Base-by-base conservation (phyloP, 2,113 vertebrate genomes). In the Aythya baeri region DNA sequence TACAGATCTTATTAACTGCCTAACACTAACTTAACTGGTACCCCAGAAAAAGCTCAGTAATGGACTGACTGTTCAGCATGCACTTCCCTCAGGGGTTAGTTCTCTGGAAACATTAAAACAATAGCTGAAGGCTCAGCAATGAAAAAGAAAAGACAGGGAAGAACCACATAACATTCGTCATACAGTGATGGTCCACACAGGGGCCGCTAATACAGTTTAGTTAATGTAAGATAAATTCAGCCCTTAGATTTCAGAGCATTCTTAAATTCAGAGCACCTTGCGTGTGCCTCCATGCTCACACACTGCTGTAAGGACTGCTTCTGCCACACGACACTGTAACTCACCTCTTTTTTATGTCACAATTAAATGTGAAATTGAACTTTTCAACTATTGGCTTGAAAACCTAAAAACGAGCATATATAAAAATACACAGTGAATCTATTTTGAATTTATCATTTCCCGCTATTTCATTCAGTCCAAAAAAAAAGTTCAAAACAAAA, bases 371-470 rank as follows among this genome's bases (percentile, higher is more conserved):
- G 90, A 99, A 97, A 29, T 98, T 99, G 93, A 99, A 99, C 95
- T 98, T 99, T 94, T 99, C 99, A 36, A 98, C 93, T 21, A 99
- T 98, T 34, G 99, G 99, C 97, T 99, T 99, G 93, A 99, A 99
- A 61, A 99, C 98, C 99, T 99, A 86, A 97, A 96, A 94, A 84
- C 34, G 77, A 96, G 52, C 67, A 93, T 23, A 96, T 9, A 77
- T 52, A 46, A 86, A 96, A 89, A 22, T 10, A 58, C 13, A 83
- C 20, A 43, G 11, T 66, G 2, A 81, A 65, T 81, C 31, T 70
- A 23, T 44, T 72, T 91, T 72, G 11, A 55, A 54, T 46, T 46
- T 76, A n/a, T n/a, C 63, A 70, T 71, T 83, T 81, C 17, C 20
- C 14, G 31, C 10, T 83, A 18, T 72, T 63, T 78, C 21, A 86